These are phyloP conservation scores for Tapera naevia DNA, from an alignment of 2,797 vertebrate species.

Conservation along the genomic window DNA sequence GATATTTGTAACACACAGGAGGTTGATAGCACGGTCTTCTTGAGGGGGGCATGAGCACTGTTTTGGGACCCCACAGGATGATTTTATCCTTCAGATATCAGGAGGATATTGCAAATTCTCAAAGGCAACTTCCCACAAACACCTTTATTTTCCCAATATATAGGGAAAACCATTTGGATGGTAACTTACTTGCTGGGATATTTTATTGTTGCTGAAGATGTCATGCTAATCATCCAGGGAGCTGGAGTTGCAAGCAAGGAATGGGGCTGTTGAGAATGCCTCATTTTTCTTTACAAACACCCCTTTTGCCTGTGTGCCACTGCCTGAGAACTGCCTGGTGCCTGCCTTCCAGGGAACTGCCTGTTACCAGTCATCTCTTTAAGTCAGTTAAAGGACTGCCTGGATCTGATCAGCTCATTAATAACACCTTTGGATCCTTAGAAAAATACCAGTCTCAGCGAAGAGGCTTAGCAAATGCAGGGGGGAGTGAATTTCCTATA, in stretches of 20 bases:
- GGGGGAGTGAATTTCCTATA: neutral
- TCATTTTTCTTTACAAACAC: neutral
- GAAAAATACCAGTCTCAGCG: neutral
- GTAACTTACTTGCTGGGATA: neutral
- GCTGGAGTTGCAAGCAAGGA: neutral
- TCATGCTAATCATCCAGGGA: neutral
- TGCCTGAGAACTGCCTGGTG: neutral
- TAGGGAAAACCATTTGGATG: neutral
- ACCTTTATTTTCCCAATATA: neutral
- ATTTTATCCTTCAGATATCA: neutral
- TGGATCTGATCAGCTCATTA: neutral
- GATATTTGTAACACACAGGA: neutral
- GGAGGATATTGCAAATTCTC: neutral
- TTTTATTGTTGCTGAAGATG: neutral
- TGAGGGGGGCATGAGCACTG: accelerated
- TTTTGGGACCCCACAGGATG: neutral
- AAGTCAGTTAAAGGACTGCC: neutral
- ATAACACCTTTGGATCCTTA: neutral
- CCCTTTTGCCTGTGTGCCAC: neutral
- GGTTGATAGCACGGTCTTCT: neutral
- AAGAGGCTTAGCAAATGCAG: neutral
- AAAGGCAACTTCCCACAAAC: neutral
- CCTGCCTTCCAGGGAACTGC: neutral
- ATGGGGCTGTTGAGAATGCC: neutral
- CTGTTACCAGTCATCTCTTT: neutral